Conservation (phyloP, 2,113 vertebrate genomes). For the Tapirus terrestris region DNA sequence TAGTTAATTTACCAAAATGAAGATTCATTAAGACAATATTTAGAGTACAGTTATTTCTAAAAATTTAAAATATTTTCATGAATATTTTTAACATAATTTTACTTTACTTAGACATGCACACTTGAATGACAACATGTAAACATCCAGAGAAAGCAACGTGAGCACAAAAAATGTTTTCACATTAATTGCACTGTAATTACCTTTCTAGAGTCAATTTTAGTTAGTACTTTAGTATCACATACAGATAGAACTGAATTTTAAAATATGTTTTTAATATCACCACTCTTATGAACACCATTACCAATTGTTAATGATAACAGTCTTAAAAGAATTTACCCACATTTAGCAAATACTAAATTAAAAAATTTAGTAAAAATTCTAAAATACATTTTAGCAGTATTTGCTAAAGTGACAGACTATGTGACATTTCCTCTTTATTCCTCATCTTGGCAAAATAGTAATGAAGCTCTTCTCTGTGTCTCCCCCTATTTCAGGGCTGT, state of each 20-base stretch:
- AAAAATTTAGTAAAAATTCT: too few species aligned
- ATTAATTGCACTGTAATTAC: neutral
- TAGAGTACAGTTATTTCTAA: neutral
- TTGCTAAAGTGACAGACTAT: neutral
- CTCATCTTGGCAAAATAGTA: neutral
- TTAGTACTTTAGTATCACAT: neutral
- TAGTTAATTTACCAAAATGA: neutral
- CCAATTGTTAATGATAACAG: neutral
- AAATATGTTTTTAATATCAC: neutral
- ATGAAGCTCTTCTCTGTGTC: neutral
- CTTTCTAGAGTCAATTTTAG: neutral
- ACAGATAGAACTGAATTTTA: neutral
- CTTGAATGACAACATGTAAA: neutral
- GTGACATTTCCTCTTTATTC: neutral
- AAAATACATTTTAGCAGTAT: too few species aligned
- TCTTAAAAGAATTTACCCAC: neutral
- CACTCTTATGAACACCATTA: neutral
- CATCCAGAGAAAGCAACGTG: neutral
- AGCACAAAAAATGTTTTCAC: neutral
- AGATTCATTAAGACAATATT: neutral
- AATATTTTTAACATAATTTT: neutral
- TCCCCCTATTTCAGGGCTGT: neutral
- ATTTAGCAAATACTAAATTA: neutral
- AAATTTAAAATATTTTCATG: neutral
- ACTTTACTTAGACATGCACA: neutral